Conservation (phyloP, 2,113 vertebrate genomes). For the zebrafish (Danio rerio) region DNA sequence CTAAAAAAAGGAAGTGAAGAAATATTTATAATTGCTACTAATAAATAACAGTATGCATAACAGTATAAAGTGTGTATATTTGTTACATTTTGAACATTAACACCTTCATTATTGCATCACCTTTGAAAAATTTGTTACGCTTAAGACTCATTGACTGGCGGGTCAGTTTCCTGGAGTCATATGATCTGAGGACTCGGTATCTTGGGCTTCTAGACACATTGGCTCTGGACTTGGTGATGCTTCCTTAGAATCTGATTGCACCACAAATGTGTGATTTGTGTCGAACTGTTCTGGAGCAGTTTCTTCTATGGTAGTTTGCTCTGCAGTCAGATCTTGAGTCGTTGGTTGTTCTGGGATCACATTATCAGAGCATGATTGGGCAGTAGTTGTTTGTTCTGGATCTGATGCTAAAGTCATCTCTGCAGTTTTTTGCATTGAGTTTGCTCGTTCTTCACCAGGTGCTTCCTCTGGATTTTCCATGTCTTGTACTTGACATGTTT, state of each 20-base stretch:
- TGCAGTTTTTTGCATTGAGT: background rate
- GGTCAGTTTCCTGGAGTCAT: background rate
- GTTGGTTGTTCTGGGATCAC: background rate
- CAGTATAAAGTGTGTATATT: no score
- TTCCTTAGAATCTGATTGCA: background rate
- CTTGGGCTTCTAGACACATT: background rate
- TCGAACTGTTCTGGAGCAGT: background rate
- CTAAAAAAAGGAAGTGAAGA: no score
- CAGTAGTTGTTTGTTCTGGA: background rate
- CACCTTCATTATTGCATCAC: background rate
- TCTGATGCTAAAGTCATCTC: background rate
- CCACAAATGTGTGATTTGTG: background rate
- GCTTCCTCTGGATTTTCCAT: background rate
- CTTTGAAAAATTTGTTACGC: background rate
- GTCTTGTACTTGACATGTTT: background rate
- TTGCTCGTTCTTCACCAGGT: slow-evolving; percentile 6
- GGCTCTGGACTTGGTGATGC: background rate
- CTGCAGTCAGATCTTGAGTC: background rate
- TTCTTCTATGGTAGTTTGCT: background rate
- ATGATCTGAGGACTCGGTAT: no score
- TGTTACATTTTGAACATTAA: no score
- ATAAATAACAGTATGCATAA: no score
- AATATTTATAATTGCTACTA: no score
- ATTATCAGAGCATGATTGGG: background rate
- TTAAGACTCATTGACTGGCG: background rate